phyloP scores from a whole-genome alignment of 2,113 vertebrate species.

The Enhydra lutris region DNA sequence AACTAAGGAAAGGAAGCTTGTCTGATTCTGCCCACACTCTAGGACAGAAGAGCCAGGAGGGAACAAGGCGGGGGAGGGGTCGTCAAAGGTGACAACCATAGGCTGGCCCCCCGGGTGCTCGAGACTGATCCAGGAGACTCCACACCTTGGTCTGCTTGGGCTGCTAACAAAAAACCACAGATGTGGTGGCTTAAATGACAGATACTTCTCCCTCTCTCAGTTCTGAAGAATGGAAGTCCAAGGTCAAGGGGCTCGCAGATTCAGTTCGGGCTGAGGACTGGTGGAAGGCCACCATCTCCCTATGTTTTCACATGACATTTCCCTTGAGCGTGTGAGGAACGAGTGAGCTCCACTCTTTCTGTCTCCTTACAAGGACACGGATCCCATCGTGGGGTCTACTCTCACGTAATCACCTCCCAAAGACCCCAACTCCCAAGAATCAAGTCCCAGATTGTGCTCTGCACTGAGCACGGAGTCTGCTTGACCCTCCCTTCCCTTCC shows the following conservation, averaged over 20 bases:
- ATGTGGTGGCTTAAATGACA: not conserved
- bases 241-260: not conserved
- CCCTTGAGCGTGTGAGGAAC: not conserved
- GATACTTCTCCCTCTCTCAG: not conserved
- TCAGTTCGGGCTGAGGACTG: not conserved
- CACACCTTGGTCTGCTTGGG: not conserved
- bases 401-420: not conserved
- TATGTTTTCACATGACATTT: not conserved
- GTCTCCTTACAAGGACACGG: not conserved
- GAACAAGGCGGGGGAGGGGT: fast-evolving
- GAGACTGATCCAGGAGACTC: not conserved
- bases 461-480: too few relatives aligned
- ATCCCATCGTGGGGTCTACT: not conserved
- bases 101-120: not conserved
- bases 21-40: not conserved
- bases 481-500: too few relatives aligned
- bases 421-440: not conserved
- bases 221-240: not conserved
- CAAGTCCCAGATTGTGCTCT: too few relatives aligned
- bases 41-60: not conserved
- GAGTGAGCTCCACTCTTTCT: not conserved
- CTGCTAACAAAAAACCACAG: not conserved
- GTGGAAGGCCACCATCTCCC: not conserved
- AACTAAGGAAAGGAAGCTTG: not conserved
- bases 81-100: not conserved